phyloP scores from a whole-genome alignment of 2,888 invertebrate genomes.

The Busseola fusca region DNA sequence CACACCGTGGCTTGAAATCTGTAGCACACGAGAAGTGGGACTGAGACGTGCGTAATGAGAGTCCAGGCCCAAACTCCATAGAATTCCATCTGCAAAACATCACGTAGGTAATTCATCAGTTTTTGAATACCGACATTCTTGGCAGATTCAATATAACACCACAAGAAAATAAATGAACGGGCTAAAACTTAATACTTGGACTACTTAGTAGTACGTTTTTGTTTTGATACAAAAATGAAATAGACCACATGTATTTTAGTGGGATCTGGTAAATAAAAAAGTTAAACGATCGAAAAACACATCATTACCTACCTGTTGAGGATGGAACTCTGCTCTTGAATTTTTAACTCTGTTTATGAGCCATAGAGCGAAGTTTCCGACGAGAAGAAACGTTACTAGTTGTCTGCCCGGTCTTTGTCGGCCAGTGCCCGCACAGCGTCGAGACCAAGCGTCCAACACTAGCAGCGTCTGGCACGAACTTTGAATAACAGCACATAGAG shows the following conservation, averaged over 20 bases:
- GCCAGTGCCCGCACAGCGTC: slow-evolving; percentile 85
- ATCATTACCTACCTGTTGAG: slow-evolving; percentile 87
- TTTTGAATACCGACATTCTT: background rate
- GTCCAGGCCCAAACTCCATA: slow-evolving; percentile 93
- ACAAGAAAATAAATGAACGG: background rate
- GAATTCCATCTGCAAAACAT: slow-evolving; percentile 86
- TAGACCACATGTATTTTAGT: background rate
- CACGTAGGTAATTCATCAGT: background rate
- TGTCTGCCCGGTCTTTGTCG: slow-evolving; percentile 90
- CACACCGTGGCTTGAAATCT: slow-evolving; percentile 94
- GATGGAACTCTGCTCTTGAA: slow-evolving; percentile 91
- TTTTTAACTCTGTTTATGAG: slow-evolving; percentile 92
- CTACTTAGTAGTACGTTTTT: background rate
- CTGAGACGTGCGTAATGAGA: slow-evolving; percentile 92
- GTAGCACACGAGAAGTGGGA: slow-evolving; percentile 92
- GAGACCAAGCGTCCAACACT: slow-evolving; percentile 89
- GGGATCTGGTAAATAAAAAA: background rate
- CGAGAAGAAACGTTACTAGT: slow-evolving; percentile 91
- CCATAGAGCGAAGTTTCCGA: slow-evolving; percentile 91
- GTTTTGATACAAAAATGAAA: background rate
- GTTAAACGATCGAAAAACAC: background rate
- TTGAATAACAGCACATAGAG: slow-evolving; percentile 89
- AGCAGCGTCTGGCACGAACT: slow-evolving; percentile 90
- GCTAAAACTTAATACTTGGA: background rate
- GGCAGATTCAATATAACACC: background rate